Conservation (phyloP, 2,888 invertebrate genomes). For the Anarsia innoxiella region DNA sequence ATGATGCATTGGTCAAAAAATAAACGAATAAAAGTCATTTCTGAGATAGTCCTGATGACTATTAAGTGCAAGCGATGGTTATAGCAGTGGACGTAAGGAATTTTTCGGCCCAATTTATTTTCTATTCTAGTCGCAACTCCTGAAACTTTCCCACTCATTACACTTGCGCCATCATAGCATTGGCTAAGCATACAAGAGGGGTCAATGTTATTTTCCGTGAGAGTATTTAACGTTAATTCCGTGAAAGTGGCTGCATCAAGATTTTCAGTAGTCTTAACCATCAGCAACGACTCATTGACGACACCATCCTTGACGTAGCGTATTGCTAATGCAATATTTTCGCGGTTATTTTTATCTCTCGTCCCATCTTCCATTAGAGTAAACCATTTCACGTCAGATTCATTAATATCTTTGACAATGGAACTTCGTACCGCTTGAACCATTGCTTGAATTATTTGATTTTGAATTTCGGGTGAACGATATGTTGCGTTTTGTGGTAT, state of each 20-base stretch:
- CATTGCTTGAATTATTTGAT: too few species aligned
- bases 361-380: constrained; percentile 12
- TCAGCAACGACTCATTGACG: constrained; percentile 18
- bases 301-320: constrained; percentile 17
- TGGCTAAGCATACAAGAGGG: constrained; percentile 17
- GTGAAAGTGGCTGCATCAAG: constrained; percentile 16
- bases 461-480: too few species aligned
- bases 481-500: too few species aligned
- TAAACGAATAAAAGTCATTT: too few species aligned
- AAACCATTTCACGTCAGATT: constrained; percentile 18
- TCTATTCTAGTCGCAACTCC: too few species aligned
- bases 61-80: too few species aligned
- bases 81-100: too few species aligned
- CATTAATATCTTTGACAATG: constrained; percentile 16
- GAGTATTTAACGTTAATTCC: constrained; percentile 15
- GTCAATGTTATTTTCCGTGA: constrained; percentile 17
- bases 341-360: constrained; percentile 17
- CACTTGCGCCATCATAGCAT: constrained; percentile 16
- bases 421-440: too few species aligned
- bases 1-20: too few species aligned
- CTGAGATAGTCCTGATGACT: too few species aligned
- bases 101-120: too few species aligned
- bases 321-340: constrained; percentile 18
- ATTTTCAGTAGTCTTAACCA: constrained; percentile 17
- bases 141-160: too few species aligned